Evolutionary conservation across 92 coral and sea anemone genomes (phyloP), one percentile per base, ranked within the genome.

Genomic region (Epizoanthus rinbou): DNA sequence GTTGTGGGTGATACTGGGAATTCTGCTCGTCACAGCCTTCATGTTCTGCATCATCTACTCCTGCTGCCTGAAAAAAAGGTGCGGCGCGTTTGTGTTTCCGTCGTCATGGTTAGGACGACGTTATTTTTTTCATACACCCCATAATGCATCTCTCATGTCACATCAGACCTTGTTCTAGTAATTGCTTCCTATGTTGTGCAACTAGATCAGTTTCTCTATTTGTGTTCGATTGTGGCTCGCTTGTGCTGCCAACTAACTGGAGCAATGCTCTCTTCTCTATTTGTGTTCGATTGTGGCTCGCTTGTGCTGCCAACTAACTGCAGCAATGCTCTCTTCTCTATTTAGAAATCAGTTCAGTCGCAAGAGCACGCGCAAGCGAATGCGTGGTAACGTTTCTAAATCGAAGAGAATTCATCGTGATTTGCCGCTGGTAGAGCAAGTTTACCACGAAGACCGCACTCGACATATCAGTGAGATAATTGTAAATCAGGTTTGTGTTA

Each of bases 21-120:
- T 53, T 24, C 80, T 88, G 4, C 57, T 88, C 13, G 10, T 73
- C 53, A 82, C 87, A 19, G 52, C 82, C 9, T 50, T 88, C 39
- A 22, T 85, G 50, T 76, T 82, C 58, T 45, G 81, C 33, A 64
- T 85, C 41, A 25, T 88, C 56, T 88, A 88, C 63, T 79, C 75
- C 71, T 88, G 91, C 86, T 68, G 67, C 74, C 75, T 88, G 28
- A 76, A 87, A 23, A 84, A 71, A 41, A 84, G 91, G 91, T 88
- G 64, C 54, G 16, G 2, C 6, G 9, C 50, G 22, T 45, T 22
- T 7, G 23, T 11, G 39, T 70, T 66, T 45, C 10, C 10, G 6
- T 6, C 52, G 5, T 45, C 52, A 35, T 45, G 1, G 1, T 8
- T 6, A 0, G 0, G 11, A 9, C 52, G 6, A 6, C 1, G 9